Base-by-base conservation (phyloP, 2,888 invertebrate species). In the Diarsia rubi region DNA sequence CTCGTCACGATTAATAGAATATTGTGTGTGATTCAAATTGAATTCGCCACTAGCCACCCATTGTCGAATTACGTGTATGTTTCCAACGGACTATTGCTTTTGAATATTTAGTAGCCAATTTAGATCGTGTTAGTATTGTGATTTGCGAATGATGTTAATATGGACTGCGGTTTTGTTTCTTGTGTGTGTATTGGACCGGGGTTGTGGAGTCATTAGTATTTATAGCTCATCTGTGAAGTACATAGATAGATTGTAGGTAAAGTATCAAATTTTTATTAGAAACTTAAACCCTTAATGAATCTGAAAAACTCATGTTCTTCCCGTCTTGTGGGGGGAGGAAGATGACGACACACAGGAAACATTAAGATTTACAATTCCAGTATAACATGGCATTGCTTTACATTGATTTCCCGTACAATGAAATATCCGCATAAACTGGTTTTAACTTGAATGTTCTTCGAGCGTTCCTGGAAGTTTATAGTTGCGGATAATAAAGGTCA, bases 1-100 rank as follows among this genome's bases (percentile, higher is more conserved):
- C 95, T 95, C 93, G 90, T 95, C 95, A 95, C 93, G 92, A 95
- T 94, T 95, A 95, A 96, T 96, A 95, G 95, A 96, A 95, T 95
- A 95, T 95, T 95, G 95, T 95, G 94, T 92, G 92, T 93, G 95
- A 95, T 94, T 94, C 94, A 93, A 95, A 95, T 96, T 95, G 95
- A 95, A 96, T 96, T 95, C 95, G 93, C 90, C 89, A 87, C 73
- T 95, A 95, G 93, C 90, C 89, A 87, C 70, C 94, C 92, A 94
- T 94, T 95, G 95, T 94, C 92, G 93, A 92, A 94, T 94, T 93
- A 93, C 91, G 91, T 91, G 93, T 93, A 92, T 93, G 94, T 94
- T 93, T 94, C 93, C 90, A 92, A 92, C 88, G 89, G 91, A 88
- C 92, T 93, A 94, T 94, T 92, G 94, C 90, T 93, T 93, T 93